These are phyloP conservation scores for Phlogophora meticulosa DNA, from an alignment of 2,888 invertebrate species.

Conservation along the genomic window DNA sequence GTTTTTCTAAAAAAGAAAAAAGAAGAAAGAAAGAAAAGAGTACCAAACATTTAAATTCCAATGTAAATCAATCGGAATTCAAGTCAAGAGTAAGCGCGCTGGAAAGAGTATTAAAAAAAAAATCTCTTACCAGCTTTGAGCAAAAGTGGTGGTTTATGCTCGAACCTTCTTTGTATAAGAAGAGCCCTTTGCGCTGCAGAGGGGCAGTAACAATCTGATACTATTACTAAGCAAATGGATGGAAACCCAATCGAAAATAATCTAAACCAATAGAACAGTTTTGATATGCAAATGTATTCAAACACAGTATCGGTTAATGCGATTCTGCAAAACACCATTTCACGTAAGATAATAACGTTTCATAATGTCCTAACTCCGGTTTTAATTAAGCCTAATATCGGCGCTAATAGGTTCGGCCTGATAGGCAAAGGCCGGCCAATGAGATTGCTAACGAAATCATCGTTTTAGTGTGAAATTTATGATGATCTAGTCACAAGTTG, in stretches of 20 bases:
- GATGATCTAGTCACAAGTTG: constrained; percentile 20
- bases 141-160: too few species aligned
- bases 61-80: too few species aligned
- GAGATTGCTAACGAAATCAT: constrained; percentile 47
- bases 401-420: constrained; percentile 43
- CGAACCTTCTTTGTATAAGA: too few species aligned
- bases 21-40: too few species aligned
- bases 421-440: constrained; percentile 45
- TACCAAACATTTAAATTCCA: too few species aligned
- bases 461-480: constrained; percentile 11
- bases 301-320: constrained; percentile 28
- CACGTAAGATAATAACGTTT: constrained; percentile 49
- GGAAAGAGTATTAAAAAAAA: too few species aligned
- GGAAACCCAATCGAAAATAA: constrained; percentile 8
- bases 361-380: constrained; percentile 38
- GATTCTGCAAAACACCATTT: constrained; percentile 46
- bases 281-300: constrained; percentile 28
- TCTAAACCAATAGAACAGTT: constrained; percentile 1
- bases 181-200: too few species aligned
- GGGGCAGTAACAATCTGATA: too few species aligned
- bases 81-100: too few species aligned
- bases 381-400: constrained; percentile 51
- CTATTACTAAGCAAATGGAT: neutral
- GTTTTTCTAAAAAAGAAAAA: too few species aligned
- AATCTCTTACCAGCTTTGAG: too few species aligned